phyloP scores from a whole-genome alignment of 2,888 invertebrate species.

The Allolobophora icterica region DNA sequence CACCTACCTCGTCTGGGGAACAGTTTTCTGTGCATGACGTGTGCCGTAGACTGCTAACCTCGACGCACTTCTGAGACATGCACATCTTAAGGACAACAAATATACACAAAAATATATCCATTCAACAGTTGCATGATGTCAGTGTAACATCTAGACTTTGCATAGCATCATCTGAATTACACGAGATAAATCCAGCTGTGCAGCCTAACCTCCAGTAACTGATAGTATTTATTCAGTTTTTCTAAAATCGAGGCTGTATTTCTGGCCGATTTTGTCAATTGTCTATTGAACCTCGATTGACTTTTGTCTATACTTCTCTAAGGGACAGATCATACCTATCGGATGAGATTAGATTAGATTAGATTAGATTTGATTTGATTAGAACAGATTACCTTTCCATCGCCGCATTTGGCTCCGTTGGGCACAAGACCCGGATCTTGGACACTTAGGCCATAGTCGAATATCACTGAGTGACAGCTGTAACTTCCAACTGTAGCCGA shows the following conservation, averaged over 20 bases:
- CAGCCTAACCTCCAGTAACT: too few species aligned
- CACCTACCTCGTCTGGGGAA: neutral
- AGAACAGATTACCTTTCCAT: slow-evolving; percentile 72
- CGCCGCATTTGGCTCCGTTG: slow-evolving; percentile 88
- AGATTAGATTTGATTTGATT: neutral
- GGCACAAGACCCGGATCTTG: slow-evolving; percentile 94
- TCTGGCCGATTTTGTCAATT: neutral
- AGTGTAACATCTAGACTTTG: neutral
- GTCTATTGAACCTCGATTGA: neutral
- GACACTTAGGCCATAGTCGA: slow-evolving; percentile 82
- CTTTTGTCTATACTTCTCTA: too few species aligned
- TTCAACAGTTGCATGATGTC: neutral
- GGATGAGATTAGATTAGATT: too few species aligned
- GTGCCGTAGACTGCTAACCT: neutral
- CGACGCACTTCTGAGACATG: neutral
- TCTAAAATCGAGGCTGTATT: neutral
- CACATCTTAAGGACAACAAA: neutral
- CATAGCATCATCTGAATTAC: neutral
- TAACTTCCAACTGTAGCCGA: neutral
- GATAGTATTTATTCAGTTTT: neutral
- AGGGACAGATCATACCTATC: too few species aligned
- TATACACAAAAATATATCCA: neutral
- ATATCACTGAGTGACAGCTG: slow-evolving; percentile 72
- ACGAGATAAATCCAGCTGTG: too few species aligned
- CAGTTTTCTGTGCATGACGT: neutral